Evolutionary conservation across 1,140 invertebrate species (phyloP).

Genomic region (Drosophila littoralis): DNA sequence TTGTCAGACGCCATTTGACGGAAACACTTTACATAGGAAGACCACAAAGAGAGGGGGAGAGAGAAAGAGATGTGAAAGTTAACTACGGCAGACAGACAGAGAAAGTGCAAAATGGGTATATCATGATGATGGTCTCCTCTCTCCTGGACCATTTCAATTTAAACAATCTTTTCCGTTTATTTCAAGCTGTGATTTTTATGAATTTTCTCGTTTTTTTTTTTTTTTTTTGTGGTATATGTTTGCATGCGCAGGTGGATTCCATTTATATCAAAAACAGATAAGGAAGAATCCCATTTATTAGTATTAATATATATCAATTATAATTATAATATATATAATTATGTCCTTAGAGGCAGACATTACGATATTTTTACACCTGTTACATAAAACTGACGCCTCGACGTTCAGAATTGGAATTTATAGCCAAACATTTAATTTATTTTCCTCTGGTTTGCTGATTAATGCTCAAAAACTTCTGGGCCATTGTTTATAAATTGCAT

Average conservation of each 20-base stretch:
- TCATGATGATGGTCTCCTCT: conserved; percentile 11
- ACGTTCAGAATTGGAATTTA: neutral
- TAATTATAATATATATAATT: too few relatives aligned
- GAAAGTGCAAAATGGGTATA: conserved; percentile 14
- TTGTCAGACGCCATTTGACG: conserved; percentile 28
- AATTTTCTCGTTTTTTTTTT: neutral
- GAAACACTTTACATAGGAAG: conserved; percentile 36
- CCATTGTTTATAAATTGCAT: conserved; percentile 36
- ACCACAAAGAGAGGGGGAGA: conserved; percentile 12
- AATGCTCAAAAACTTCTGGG: neutral
- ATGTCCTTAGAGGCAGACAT: too few relatives aligned
- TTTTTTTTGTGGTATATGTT: neutral
- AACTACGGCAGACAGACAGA: neutral
- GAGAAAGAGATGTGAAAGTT: conserved; percentile 6
- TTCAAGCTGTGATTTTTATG: conserved; percentile 25
- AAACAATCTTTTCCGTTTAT: conserved; percentile 3
- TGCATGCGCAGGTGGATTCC: neutral
- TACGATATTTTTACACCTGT: too few relatives aligned
- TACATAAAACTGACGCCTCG: too few relatives aligned
- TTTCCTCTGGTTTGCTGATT: neutral
- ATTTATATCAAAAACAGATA: too few relatives aligned
- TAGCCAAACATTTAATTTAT: too few relatives aligned
- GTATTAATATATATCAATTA: too few relatives aligned
- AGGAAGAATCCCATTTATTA: too few relatives aligned
- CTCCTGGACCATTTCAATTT: conserved; percentile 35